Evolutionary conservation across 2,113 vertebrate genomes (phyloP).

Genomic region (Podiceps cristatus): DNA sequence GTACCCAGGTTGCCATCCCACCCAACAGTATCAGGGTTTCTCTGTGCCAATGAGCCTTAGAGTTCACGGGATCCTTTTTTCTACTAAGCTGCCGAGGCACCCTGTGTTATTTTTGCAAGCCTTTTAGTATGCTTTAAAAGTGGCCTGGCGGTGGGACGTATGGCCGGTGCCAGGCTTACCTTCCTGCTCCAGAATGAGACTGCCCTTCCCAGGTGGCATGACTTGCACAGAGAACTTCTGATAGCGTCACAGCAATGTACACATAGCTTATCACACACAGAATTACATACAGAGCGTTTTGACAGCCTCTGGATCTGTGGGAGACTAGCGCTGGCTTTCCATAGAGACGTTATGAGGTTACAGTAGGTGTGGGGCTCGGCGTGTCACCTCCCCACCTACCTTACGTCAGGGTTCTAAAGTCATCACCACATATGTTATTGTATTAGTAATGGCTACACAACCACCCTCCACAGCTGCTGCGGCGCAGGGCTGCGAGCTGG

Average conservation of each 20-base stretch:
- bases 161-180: neutral
- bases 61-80: neutral
- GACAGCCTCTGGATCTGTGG: neutral
- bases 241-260: neutral
- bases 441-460: neutral
- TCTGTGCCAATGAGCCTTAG: neutral
- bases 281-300: neutral
- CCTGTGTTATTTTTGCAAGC: neutral
- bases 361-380: neutral
- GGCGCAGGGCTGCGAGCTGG: neutral
- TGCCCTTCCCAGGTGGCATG: slow-evolving; percentile 8
- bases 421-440: neutral
- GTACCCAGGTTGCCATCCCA: neutral
- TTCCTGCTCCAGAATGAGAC: neutral
- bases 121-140: neutral
- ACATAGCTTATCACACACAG: neutral
- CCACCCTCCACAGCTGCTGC: neutral
- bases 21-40: neutral
- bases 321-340: neutral
- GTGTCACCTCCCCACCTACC: slow-evolving; percentile 22
- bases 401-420: slow-evolving; percentile 12
- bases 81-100: neutral
- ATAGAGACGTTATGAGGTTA: fast-evolving
- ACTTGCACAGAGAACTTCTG: neutral
- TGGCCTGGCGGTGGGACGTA: neutral